phyloP scores from a whole-genome alignment of 2,797 vertebrate genomes.

The Phaenicophaeus curvirostris region DNA sequence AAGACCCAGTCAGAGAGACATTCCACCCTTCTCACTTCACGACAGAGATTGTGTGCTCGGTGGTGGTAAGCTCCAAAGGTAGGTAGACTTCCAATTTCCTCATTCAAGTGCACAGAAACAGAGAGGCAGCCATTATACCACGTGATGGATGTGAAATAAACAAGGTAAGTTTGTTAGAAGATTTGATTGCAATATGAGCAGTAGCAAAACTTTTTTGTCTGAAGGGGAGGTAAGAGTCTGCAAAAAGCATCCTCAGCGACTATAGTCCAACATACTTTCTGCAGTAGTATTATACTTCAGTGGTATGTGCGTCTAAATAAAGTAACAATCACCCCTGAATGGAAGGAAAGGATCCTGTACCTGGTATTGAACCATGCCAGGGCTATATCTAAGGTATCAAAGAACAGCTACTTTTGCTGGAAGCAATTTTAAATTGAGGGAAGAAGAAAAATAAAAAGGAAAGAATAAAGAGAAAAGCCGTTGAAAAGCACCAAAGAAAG shows the following conservation, averaged over 20 bases:
- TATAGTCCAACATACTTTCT: neutral
- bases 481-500: slow-evolving; percentile 44
- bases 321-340: neutral
- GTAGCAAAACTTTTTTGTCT: neutral
- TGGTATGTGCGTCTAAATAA: neutral
- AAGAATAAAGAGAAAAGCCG: neutral
- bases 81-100: neutral
- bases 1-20: neutral
- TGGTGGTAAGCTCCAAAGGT: neutral
- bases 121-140: neutral
- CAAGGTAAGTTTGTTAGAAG: neutral
- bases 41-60: neutral
- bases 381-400: neutral
- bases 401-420: slow-evolving; percentile 16
- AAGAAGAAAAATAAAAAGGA: too few relatives aligned
- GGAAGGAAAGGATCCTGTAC: neutral
- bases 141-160: neutral
- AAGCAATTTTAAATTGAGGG: neutral
- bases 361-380: neutral
- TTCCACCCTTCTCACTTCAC: neutral
- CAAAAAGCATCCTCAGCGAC: neutral
- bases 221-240: neutral
- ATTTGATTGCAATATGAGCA: neutral
- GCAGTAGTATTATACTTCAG: neutral
- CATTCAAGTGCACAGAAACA: neutral